These are phyloP conservation scores for Parthenolecanium corni DNA, from an alignment of 2,888 invertebrate genomes.

Conservation along the genomic window DNA sequence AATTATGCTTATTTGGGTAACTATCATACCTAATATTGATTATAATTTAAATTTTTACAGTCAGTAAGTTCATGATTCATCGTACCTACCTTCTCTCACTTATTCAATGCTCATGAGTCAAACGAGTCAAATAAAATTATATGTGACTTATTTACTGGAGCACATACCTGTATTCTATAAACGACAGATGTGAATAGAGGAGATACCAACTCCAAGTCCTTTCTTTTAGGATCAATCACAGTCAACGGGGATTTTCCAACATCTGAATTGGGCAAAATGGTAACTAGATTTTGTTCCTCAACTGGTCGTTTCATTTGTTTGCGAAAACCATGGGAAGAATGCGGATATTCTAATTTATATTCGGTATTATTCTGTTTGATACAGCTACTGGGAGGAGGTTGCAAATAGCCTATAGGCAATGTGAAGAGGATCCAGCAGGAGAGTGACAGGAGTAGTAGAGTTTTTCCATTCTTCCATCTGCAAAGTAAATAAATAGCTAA, in stretches of 20 bases:
- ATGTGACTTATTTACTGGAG: no score
- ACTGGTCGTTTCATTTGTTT: background rate
- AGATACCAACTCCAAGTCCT: slow-evolving; percentile 13
- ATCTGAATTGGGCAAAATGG: background rate
- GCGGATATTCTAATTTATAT: slow-evolving; percentile 6
- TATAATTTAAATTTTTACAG: no score
- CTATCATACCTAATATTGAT: no score
- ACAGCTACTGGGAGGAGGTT: slow-evolving; percentile 86
- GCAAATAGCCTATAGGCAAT: slow-evolving; percentile 86
- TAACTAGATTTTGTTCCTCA: background rate
- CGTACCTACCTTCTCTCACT: no score
- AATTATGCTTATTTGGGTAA: no score
- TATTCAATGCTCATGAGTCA: no score
- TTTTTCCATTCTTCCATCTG: slow-evolving; percentile 73
- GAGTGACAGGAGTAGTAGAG: slow-evolving; percentile 76
- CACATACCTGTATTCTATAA: slow-evolving; percentile 19
- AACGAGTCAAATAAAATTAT: no score
- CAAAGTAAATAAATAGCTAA: slow-evolving; percentile 4
- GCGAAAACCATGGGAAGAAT: background rate
- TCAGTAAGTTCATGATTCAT: no score
- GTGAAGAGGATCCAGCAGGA: slow-evolving; percentile 96
- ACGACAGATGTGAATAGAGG: slow-evolving; percentile 18
- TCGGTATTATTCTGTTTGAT: slow-evolving; percentile 32
- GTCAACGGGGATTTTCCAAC: slow-evolving; percentile 23
- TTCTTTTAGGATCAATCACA: background rate